Conservation (phyloP, 1,140 invertebrate genomes). For the Cydia strobilella region DNA sequence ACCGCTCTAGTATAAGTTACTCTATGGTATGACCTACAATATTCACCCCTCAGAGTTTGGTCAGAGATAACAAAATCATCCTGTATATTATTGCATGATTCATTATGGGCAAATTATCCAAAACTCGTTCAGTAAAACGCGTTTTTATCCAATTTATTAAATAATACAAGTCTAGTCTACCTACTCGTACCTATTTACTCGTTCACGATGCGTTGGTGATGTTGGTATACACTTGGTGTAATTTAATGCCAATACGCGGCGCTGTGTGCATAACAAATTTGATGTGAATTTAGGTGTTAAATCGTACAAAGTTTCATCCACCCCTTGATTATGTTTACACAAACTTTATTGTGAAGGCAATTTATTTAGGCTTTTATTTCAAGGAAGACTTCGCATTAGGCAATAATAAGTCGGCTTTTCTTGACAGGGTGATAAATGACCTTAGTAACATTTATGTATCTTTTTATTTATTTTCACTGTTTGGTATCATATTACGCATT, state of each 20-base stretch:
- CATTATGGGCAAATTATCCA: no score
- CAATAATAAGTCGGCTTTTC: no score
- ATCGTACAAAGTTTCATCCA: conserved; percentile 15
- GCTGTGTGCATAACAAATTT: conserved; percentile 31
- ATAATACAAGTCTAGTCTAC: not conserved
- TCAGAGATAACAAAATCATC: no score
- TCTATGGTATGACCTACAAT: no score
- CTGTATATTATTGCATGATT: no score
- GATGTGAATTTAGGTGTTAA: conserved; percentile 24
- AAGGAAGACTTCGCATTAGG: not conserved
- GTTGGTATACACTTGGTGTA: conserved; percentile 7
- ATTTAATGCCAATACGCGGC: conserved; percentile 19
- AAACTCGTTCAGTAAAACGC: no score
- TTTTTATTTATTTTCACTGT: not conserved
- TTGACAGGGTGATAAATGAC: no score
- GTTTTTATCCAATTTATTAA: not conserved
- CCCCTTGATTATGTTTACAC: conserved; percentile 15
- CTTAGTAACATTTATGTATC: not conserved
- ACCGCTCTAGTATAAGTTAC: no score
- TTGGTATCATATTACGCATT: not conserved
- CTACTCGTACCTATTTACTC: not conserved
- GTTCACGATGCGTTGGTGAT: conserved; percentile 9
- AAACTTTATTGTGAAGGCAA: conserved; percentile 23
- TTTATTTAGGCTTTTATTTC: not conserved
- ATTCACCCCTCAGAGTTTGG: no score